Evolutionary conservation across 1,140 invertebrate species (phyloP).

Genomic region (Charaxes varanes): DNA sequence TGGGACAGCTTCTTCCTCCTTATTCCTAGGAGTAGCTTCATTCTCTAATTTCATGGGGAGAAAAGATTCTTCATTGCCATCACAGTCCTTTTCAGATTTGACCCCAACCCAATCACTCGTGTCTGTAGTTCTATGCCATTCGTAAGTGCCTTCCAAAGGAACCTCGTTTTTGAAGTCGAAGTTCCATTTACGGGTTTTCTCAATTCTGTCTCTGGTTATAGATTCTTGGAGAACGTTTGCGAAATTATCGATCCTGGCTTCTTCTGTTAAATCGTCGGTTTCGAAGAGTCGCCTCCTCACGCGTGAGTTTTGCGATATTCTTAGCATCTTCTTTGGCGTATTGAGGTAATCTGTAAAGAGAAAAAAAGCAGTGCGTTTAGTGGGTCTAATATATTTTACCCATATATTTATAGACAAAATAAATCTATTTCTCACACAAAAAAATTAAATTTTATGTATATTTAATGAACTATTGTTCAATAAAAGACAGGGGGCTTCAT

Average conservation of each 20-base stretch:
- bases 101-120: slow-evolving; percentile 28
- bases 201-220: slow-evolving; percentile 21
- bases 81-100: slow-evolving; percentile 14
- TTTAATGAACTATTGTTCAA: no score
- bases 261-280: slow-evolving; percentile 24
- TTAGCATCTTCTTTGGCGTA: slow-evolving; percentile 38
- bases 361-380: slow-evolving; percentile 11
- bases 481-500: no score
- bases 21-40: slow-evolving; percentile 33
- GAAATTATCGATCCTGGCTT: slow-evolving; percentile 39
- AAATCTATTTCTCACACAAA: no score
- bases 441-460: no score
- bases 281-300: slow-evolving; percentile 39
- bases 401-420: no score
- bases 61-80: slow-evolving; percentile 16
- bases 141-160: slow-evolving; percentile 32
- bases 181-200: slow-evolving; percentile 39
- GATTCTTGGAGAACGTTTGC: slow-evolving; percentile 40
- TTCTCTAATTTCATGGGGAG: slow-evolving; percentile 30
- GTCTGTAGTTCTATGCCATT: slow-evolving; percentile 27
- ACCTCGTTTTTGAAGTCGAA: slow-evolving; percentile 48
- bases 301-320: slow-evolving; percentile 22
- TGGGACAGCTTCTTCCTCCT: slow-evolving; percentile 21
- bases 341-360: slow-evolving; percentile 42
- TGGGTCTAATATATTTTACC: no score